A percentile compares a stretch with the other conserved stretches of the same genome.
phyloP scores from a whole-genome alignment of 2,888 invertebrate genomes.

The Drosophila stalkeri region DNA sequence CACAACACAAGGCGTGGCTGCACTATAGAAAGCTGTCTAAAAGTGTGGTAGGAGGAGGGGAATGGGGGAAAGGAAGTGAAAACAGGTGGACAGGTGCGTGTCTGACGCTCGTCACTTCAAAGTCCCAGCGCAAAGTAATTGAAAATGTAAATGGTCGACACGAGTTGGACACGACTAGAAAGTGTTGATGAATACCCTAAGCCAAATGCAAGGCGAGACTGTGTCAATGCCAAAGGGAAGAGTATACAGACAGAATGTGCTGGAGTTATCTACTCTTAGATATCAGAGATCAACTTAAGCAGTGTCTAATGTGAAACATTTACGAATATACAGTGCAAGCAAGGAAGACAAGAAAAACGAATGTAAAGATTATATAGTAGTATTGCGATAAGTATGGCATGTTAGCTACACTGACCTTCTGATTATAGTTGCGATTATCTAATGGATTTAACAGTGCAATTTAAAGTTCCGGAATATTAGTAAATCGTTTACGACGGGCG shows the following conservation, averaged over 20 bases:
- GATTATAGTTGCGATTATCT: background rate
- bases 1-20: constrained; percentile 34
- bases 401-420: background rate
- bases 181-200: constrained; percentile 33
- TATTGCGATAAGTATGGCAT: background rate
- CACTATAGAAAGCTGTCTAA: background rate
- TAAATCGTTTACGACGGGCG: background rate
- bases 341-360: fast-evolving
- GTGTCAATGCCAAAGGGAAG: background rate
- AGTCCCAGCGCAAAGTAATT: constrained; percentile 70
- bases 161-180: constrained; percentile 26
- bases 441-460: background rate
- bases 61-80: background rate
- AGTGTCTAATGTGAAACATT: background rate
- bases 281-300: background rate
- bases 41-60: background rate
- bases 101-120: constrained; percentile 69
- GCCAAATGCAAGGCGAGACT: background rate
- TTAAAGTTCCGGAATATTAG: background rate
- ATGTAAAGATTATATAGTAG: background rate
- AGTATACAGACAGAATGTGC: background rate
- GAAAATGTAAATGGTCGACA: constrained; percentile 75
- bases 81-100: constrained; percentile 54
- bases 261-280: background rate
- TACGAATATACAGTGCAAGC: too few relatives aligned